phyloP scores from a whole-genome alignment of 1,140 invertebrate genomes.

The Drosophila arawakana region DNA sequence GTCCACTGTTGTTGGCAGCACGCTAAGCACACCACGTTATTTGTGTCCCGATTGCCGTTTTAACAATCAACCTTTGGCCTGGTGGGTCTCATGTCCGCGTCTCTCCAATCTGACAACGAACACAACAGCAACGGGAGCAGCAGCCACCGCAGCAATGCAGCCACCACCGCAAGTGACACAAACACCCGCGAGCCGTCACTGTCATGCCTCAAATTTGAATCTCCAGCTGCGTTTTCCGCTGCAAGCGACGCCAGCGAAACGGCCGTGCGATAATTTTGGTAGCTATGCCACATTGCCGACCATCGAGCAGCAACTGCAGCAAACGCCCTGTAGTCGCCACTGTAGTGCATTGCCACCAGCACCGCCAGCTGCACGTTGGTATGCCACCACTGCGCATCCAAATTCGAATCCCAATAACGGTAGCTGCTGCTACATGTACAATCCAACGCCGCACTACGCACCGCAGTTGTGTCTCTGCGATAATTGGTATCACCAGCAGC shows the following conservation, averaged over 20 bases:
- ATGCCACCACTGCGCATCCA: slow-evolving; percentile 32
- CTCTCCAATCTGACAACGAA: slow-evolving; percentile 63
- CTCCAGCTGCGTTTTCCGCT: slow-evolving; percentile 53
- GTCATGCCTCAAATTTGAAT: slow-evolving; percentile 44
- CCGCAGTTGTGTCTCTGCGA: slow-evolving; percentile 70
- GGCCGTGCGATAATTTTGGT: slow-evolving; percentile 76
- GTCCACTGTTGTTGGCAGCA: slow-evolving; percentile 9
- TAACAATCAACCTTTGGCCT: slow-evolving; percentile 80
- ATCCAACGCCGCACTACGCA: slow-evolving; percentile 55
- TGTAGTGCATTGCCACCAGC: slow-evolving; percentile 44
- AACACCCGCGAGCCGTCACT: slow-evolving; percentile 34
- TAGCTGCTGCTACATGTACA: slow-evolving; percentile 72
- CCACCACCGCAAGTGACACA: slow-evolving; percentile 20
- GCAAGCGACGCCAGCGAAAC: slow-evolving; percentile 39
- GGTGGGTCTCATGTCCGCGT: slow-evolving; percentile 83
- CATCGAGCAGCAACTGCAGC: slow-evolving; percentile 58
- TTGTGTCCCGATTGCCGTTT: slow-evolving; percentile 76
- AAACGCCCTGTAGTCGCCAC: slow-evolving; percentile 64
- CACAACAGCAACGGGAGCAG: slow-evolving; percentile 30
- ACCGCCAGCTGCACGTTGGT: slow-evolving; percentile 47
- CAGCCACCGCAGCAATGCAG: slow-evolving; percentile 39
- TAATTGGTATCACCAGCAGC: slow-evolving; percentile 77
- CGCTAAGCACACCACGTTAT: slow-evolving; percentile 55
- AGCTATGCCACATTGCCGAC: slow-evolving; percentile 75
- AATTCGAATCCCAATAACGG: slow-evolving; percentile 34